These are phyloP conservation scores for Coecobrya sp. DNA, from an alignment of 2,888 invertebrate species.

Conservation along the genomic window DNA sequence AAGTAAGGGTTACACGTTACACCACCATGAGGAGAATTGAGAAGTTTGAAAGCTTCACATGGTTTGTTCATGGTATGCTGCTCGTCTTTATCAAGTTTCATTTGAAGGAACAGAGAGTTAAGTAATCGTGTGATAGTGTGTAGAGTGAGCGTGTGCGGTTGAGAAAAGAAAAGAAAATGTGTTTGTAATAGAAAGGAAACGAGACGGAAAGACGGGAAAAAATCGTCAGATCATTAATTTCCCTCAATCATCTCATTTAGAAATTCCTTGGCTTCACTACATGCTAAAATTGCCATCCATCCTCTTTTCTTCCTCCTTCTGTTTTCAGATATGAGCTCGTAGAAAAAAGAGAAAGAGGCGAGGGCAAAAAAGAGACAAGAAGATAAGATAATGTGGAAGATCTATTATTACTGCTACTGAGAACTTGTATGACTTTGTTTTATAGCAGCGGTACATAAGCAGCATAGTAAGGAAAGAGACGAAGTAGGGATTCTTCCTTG, in stretches of 20 bases:
- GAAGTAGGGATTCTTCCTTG: background rate
- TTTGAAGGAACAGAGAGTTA: background rate
- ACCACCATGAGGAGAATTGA: constrained; percentile 15
- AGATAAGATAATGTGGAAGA: constrained; percentile 66
- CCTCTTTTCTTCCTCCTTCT: constrained; percentile 20
- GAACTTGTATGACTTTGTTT: constrained; percentile 37
- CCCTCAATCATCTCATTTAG: constrained; percentile 81
- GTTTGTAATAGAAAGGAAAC: constrained; percentile 76
- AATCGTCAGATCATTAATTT: constrained; percentile 82
- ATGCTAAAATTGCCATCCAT: constrained; percentile 57
- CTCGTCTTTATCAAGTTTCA: constrained; percentile 14
- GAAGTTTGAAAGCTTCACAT: constrained; percentile 52
- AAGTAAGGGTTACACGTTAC: background rate
- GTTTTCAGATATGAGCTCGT: background rate
- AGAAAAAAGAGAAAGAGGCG: background rate
- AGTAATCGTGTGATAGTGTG: background rate
- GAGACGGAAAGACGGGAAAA: constrained; percentile 74
- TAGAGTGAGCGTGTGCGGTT: background rate
- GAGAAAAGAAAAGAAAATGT: constrained; percentile 60
- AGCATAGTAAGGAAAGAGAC: background rate
- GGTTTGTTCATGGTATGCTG: background rate
- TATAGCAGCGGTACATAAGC: background rate
- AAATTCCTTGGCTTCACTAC: constrained; percentile 77
- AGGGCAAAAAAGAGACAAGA: constrained; percentile 31
- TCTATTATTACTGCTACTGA: constrained; percentile 46